These are phyloP conservation scores for Propithecus perrieri DNA, from an alignment of 2,797 vertebrate species.

Conservation along the genomic window DNA sequence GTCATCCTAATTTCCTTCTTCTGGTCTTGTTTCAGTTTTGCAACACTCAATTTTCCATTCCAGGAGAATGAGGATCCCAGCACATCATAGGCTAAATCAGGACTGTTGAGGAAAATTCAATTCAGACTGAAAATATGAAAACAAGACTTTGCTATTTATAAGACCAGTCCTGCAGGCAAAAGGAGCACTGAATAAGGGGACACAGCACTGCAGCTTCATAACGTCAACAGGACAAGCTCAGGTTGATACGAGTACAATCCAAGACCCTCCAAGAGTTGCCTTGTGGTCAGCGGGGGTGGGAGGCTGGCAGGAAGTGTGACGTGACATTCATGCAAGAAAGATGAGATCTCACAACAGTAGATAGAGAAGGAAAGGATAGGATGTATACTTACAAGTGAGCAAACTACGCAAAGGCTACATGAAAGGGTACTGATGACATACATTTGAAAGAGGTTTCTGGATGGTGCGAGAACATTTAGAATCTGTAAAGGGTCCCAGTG, in stretches of 20 bases:
- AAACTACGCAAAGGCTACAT: background rate
- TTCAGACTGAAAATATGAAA: constrained; percentile 31
- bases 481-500: background rate
- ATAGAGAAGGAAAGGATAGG: background rate
- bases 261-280: background rate
- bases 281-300: background rate
- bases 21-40: background rate
- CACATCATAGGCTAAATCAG: background rate
- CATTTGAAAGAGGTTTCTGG: background rate
- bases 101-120: background rate
- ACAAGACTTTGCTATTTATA: background rate
- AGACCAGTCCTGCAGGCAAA: background rate
- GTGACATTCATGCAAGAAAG: background rate
- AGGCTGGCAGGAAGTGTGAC: background rate
- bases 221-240: background rate
- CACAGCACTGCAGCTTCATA: background rate
- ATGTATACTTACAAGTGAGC: background rate
- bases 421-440: background rate
- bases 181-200: background rate
- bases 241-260: background rate
- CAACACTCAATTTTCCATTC: background rate
- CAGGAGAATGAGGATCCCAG: background rate
- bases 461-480: background rate
- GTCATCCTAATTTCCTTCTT: background rate
- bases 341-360: background rate